phyloP scores from a whole-genome alignment of 2,113 vertebrate genomes.

The Stomatorhinus ivindoensis region DNA sequence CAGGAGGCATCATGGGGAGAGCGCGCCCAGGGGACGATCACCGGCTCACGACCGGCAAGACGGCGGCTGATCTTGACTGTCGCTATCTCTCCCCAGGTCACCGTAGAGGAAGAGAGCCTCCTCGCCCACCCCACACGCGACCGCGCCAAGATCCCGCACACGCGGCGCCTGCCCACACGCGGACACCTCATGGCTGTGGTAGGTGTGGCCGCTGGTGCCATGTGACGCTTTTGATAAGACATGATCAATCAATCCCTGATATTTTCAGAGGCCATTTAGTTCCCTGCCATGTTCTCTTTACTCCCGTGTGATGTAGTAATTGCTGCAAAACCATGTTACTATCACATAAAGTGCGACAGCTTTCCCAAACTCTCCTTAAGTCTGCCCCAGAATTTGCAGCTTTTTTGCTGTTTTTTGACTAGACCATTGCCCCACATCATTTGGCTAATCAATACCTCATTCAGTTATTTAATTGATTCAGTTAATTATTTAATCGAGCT shows the following conservation, averaged over 20 bases:
- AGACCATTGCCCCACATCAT: neutral
- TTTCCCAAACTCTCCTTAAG: neutral
- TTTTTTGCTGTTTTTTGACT: neutral
- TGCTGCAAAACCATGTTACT: neutral
- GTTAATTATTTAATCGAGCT: neutral
- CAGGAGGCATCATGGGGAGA: neutral
- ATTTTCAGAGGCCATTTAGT: neutral
- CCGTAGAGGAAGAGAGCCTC: slow-evolving; percentile 74
- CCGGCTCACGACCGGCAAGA: neutral
- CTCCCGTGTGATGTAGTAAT: neutral
- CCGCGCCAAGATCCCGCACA: slow-evolving; percentile 81
- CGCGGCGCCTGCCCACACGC: slow-evolving; percentile 79
- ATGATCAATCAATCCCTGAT: neutral
- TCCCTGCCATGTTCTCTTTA: neutral
- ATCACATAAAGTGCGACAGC: neutral
- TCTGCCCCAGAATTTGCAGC: neutral
- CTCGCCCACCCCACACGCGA: slow-evolving; percentile 84
- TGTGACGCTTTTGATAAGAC: neutral
- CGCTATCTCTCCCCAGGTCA: slow-evolving; percentile 63
- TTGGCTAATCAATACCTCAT: neutral
- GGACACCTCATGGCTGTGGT: slow-evolving; percentile 92
- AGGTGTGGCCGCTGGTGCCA: slow-evolving; percentile 16
- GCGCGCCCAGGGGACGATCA: neutral
- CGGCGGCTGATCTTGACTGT: neutral
- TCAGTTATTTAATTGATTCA: neutral